These are phyloP conservation scores for Pitta sordida DNA, from an alignment of 2,113 vertebrate species.

Conservation along the genomic window DNA sequence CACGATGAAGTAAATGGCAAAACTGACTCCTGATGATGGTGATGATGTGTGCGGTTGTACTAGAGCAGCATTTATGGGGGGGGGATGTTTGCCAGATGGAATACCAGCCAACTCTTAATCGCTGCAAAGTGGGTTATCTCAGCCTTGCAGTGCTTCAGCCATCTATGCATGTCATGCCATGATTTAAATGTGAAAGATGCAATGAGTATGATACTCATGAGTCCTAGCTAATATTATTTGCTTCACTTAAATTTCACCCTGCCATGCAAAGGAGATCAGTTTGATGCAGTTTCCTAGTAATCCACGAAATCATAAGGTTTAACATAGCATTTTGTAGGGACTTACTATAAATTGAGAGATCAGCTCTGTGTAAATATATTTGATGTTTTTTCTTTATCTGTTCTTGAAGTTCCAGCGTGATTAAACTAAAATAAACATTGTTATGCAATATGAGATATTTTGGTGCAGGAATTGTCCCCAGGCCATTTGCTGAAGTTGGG, in stretches of 20 bases:
- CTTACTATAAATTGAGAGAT: conserved; percentile 75
- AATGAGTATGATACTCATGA: conserved; percentile 63
- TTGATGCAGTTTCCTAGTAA: conserved; percentile 75
- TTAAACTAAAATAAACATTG: conserved; percentile 58
- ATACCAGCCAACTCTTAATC: conserved; percentile 61
- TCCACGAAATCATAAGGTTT: conserved; percentile 70
- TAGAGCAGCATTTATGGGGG: not conserved
- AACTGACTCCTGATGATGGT: conserved; percentile 32
- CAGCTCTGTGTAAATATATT: conserved; percentile 70
- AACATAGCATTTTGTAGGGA: conserved; percentile 68
- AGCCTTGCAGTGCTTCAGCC: conserved; percentile 59
- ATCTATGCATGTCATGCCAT: conserved; percentile 70
- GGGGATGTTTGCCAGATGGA: conserved; percentile 48
- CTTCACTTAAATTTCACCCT: conserved; percentile 74
- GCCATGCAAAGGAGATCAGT: conserved; percentile 72
- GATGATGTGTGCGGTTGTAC: conserved; percentile 18
- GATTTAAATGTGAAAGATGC: conserved; percentile 73
- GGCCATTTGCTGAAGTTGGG: conserved; percentile 73
- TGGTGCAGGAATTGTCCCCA: conserved; percentile 83
- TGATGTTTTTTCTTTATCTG: conserved; percentile 69
- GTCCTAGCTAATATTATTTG: conserved; percentile 72
- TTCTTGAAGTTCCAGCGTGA: conserved; percentile 67
- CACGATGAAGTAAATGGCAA: not conserved
- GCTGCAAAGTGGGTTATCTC: conserved; percentile 69
- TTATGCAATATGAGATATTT: conserved; percentile 38